Conservation (phyloP, 2,888 invertebrate genomes). For the Bhutanitis thaidina region DNA sequence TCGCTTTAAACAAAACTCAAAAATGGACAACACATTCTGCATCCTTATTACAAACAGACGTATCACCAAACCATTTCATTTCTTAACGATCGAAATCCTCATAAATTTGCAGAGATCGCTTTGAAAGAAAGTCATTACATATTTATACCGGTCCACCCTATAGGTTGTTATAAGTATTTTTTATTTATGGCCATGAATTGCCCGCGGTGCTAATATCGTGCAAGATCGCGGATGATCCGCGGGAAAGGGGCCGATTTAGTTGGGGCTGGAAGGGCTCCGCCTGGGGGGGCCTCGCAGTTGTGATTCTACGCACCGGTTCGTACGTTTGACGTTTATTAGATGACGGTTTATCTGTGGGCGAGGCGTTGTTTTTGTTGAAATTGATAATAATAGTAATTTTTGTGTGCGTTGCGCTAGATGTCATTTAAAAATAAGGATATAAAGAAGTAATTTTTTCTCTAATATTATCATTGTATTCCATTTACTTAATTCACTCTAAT, state of each 20-base stretch:
- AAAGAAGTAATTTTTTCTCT: too few relatives aligned
- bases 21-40: too few relatives aligned
- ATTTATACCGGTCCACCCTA: slow-evolving; percentile 52
- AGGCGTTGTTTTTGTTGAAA: slow-evolving; percentile 36
- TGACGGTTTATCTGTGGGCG: slow-evolving; percentile 44
- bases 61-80: slow-evolving; percentile 9
- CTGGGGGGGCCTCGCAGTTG: slow-evolving; percentile 38
- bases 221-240: slow-evolving; percentile 65
- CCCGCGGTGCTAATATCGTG: slow-evolving; percentile 73
- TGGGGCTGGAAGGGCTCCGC: slow-evolving; percentile 28
- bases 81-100: slow-evolving; percentile 18
- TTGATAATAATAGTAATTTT: slow-evolving; percentile 20
- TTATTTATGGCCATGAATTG: slow-evolving; percentile 64
- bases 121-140: slow-evolving; percentile 47
- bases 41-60: neutral
- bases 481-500: too few relatives aligned
- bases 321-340: slow-evolving; percentile 62
- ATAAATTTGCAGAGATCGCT: slow-evolving; percentile 27
- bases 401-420: neutral
- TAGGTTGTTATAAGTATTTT: slow-evolving; percentile 64
- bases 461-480: too few relatives aligned
- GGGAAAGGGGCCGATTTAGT: slow-evolving; percentile 37
- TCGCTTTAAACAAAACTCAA: too few relatives aligned
- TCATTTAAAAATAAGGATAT: too few relatives aligned
- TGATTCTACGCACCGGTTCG: slow-evolving; percentile 54